These are phyloP conservation scores for Mus pahari DNA, from an alignment of 2,113 vertebrate species.

Conservation along the genomic window DNA sequence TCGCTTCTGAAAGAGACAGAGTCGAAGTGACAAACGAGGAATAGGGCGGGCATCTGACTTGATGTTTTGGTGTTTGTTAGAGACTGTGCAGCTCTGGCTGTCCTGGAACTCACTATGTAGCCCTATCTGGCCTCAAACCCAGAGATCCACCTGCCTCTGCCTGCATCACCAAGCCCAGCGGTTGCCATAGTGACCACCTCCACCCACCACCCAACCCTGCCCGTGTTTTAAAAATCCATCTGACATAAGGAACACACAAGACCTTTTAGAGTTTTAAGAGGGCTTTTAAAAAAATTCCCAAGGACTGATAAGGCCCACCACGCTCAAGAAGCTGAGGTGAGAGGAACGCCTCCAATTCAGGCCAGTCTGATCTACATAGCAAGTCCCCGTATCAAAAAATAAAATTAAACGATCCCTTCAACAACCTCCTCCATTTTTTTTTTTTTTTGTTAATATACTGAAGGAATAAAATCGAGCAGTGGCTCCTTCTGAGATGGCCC, in stretches of 20 bases:
- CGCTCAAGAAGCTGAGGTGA: background rate
- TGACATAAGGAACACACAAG: background rate
- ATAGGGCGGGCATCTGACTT: background rate
- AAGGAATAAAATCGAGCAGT: background rate
- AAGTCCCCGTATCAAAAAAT: background rate
- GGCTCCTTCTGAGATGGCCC: background rate
- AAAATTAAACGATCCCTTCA: background rate
- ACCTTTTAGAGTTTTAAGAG: background rate
- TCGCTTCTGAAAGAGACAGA: background rate
- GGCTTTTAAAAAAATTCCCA: background rate
- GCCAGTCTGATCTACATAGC: background rate
- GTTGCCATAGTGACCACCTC: background rate
- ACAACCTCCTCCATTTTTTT: background rate
- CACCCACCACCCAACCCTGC: accelerated
- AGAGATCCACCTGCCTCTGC: background rate
- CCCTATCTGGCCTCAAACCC: background rate
- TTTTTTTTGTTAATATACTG: background rate
- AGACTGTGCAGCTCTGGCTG: background rate
- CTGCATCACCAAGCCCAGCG: background rate
- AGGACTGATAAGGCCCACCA: background rate
- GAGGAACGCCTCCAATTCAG: background rate
- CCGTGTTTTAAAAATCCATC: constrained; percentile 28
- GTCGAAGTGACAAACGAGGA: background rate
- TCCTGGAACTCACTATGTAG: background rate
- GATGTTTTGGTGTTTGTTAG: background rate